Evolutionary conservation across 1,140 invertebrate genomes (phyloP).

Genomic region (Cydia pomonella): DNA sequence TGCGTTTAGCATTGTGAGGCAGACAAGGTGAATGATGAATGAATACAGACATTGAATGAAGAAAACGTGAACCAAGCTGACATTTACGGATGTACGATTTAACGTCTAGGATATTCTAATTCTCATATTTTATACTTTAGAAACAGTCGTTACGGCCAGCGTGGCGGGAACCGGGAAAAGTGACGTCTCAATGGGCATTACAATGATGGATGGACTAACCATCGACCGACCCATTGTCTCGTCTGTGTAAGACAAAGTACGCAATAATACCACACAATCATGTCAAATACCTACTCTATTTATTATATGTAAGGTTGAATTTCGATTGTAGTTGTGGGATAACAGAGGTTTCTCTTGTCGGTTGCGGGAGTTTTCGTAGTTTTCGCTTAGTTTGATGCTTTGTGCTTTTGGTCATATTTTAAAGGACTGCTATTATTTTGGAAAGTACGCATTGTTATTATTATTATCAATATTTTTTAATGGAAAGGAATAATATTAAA

Average conservation of each 20-base stretch:
- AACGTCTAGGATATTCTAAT: neutral
- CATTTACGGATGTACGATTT: neutral
- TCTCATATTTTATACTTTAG: conserved; percentile 17
- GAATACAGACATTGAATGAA: neutral
- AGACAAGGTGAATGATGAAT: neutral
- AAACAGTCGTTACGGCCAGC: conserved; percentile 8
- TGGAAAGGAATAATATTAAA: no score
- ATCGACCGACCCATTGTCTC: conserved; percentile 45
- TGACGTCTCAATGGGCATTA: conserved; percentile 46
- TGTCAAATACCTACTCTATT: neutral
- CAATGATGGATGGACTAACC: conserved; percentile 45
- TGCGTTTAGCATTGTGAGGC: neutral
- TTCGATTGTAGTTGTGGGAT: neutral
- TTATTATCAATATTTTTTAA: no score
- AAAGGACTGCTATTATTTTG: no score
- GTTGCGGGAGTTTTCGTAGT: conserved; percentile 3
- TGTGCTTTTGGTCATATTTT: no score
- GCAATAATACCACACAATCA: conserved; percentile 28
- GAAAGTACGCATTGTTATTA: no score
- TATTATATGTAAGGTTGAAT: neutral
- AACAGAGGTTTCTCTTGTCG: conserved; percentile 5
- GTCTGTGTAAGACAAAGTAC: conserved; percentile 31
- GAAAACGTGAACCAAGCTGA: conserved; percentile 4
- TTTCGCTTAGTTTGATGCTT: neutral
- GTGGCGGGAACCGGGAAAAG: conserved; percentile 4